Percentiles rank a stretch among this genome's conserved stretches.
These are phyloP conservation scores for Mirza zaza DNA, from an alignment of 2,113 vertebrate species.

Conservation along the genomic window DNA sequence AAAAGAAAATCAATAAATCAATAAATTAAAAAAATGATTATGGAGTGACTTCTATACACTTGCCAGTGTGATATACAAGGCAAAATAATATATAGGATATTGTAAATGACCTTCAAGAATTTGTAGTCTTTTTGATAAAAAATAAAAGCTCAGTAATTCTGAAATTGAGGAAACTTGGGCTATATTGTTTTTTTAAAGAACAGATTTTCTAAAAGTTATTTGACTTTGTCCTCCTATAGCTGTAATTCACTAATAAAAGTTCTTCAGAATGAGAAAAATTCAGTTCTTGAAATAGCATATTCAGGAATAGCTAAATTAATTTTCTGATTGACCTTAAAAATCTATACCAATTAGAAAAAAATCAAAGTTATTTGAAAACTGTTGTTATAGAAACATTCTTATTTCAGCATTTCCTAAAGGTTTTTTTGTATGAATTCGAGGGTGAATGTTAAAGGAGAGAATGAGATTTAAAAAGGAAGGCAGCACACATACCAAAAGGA, in stretches of 20 bases:
- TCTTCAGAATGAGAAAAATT: neutral
- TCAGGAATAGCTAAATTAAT: neutral
- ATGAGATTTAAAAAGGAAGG: neutral
- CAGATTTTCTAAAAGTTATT: neutral
- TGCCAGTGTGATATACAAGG: neutral
- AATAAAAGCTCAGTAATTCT: neutral
- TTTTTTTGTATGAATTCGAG: neutral
- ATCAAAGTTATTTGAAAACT: conserved; percentile 34
- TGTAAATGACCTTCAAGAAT: neutral
- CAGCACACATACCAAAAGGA: neutral
- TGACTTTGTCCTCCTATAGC: neutral
- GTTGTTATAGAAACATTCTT: neutral
- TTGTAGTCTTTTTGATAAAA: neutral
- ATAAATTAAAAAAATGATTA: neutral
- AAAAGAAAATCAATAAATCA: too few species aligned
- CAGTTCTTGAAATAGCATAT: neutral
- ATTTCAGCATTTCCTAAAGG: conserved; percentile 50
- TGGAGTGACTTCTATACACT: neutral
- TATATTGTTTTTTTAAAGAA: neutral
- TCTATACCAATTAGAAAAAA: neutral
- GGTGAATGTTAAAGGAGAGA: neutral
- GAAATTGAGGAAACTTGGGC: neutral
- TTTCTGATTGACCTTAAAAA: conserved; percentile 58
- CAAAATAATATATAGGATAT: neutral
- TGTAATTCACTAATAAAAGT: neutral